Base-by-base conservation (phyloP, 2,113 vertebrate species). In the Phoenicopterus ruber region DNA sequence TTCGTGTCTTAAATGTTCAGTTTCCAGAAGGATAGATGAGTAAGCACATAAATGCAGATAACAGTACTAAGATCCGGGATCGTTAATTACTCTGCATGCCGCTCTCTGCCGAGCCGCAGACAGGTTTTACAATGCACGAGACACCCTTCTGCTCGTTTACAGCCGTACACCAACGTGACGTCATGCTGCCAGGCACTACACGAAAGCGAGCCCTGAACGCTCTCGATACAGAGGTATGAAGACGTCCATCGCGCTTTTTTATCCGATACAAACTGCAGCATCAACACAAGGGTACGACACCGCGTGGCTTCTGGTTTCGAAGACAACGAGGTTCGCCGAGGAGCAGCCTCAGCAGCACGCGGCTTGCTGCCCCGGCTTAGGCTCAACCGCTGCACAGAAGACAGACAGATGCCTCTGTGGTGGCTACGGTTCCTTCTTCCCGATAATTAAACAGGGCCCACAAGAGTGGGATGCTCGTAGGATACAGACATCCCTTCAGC, bases 341-440 rank as follows among this genome's bases (percentile, higher is more conserved):
- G 49, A 86, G 66, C 54, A 57, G 61, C 62, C 31, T 38, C 0
- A 0, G 42, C n/a, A 12, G 3, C 1, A 2, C 31, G 7, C 0
- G 6, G 15, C 29, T 38, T 18, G 28, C 49, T 34, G 6, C 78
- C 59, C 57, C 2, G 0, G 50, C 49, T 57, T 25, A 3, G 61
- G n/a, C 59, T 49, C 61, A 24, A 2, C 16, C 2, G 6, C 50
- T 6, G 32, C 54, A 7, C 47, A 50, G 67, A 65, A 50, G 32
- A 17, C 66, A 59, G 46, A 36, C 57, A 19, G 74, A 82, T 31
- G 29, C 36, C 20, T 0, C 0, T 0, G 1, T 12, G 19, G 46
- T 4, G 28, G 46, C 31, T 47, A 14, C 0, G 0, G 34, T 20
- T 54, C 65, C 46, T 89, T 25, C 63, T 83, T 42, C 28, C 55